phyloP scores from a whole-genome alignment of 2,888 invertebrate species.

The Cyclophora albipunctata region DNA sequence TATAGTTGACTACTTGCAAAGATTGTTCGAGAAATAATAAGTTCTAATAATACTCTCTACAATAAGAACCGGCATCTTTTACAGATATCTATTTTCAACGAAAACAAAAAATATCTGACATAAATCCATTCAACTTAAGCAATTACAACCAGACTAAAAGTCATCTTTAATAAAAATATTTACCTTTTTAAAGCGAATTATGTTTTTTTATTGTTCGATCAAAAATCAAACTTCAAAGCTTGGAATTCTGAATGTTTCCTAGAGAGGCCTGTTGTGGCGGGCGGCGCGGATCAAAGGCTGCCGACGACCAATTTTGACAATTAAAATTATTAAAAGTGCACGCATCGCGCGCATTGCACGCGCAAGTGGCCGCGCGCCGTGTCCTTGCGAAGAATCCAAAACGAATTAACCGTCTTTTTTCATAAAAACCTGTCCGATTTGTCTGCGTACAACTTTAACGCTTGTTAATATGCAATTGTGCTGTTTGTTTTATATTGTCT shows the following conservation, averaged over 20 bases:
- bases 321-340: conserved; percentile 72
- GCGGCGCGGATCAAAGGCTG: conserved; percentile 54
- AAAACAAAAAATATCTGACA: too few relatives aligned
- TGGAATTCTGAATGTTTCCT: conserved; percentile 1
- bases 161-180: background rate
- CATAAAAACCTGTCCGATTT: conserved; percentile 55
- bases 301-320: conserved; percentile 64
- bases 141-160: background rate
- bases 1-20: too few relatives aligned
- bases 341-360: conserved; percentile 56
- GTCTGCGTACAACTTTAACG: conserved; percentile 27
- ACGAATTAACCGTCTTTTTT: conserved; percentile 40
- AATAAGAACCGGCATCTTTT: too few relatives aligned
- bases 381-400: conserved; percentile 68
- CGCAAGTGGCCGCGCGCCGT: conserved; percentile 28
- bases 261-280: conserved; percentile 14
- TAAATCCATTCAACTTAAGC: background rate
- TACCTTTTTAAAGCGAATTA: background rate
- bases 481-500: conserved; percentile 13
- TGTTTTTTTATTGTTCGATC: conserved; percentile 6
- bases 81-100: too few relatives aligned
- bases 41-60: too few relatives aligned
- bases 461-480: conserved; percentile 18
- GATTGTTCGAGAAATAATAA: too few relatives aligned
- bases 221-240: conserved; percentile 10